Conservation (phyloP, 2,113 vertebrate species). For the Cisticola juncidis region DNA sequence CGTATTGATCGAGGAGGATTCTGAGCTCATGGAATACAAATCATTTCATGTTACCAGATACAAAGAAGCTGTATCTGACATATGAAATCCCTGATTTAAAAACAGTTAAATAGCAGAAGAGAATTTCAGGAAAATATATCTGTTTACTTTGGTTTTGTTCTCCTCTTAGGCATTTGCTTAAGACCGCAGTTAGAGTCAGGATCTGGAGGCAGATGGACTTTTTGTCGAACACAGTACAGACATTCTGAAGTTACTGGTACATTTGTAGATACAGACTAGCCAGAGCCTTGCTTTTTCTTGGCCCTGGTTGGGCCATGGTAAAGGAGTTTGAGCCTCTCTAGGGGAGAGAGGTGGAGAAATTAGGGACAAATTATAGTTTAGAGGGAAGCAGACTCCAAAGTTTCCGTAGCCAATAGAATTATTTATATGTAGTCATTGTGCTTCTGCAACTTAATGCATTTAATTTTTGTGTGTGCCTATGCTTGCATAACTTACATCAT, state of each 20-base stretch:
- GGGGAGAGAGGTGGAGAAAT: not conserved
- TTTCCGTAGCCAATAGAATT: not conserved
- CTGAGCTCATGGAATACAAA: not conserved
- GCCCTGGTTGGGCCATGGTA: not conserved
- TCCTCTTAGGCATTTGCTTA: not conserved
- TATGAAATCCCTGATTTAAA: not conserved
- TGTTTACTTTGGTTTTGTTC: not conserved
- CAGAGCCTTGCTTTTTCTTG: not conserved
- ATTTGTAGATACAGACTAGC: not conserved
- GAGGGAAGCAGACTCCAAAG: not conserved
- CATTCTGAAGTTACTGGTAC: not conserved
- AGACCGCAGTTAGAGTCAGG: not conserved
- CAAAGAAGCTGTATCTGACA: not conserved
- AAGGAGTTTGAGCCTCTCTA: not conserved
- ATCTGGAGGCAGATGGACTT: not conserved
- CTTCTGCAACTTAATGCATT: not conserved
- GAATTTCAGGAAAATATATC: not conserved
- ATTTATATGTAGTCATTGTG: not conserved
- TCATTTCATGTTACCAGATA: not conserved
- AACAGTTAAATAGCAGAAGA: not conserved
- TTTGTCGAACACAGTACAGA: not conserved
- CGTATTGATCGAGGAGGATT: not conserved
- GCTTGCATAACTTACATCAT: not conserved
- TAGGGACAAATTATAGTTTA: not conserved
- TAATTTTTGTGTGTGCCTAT: not conserved